phyloP scores from a whole-genome alignment of 2,797 vertebrate genomes.

The Hippoglossus hippoglossus region DNA sequence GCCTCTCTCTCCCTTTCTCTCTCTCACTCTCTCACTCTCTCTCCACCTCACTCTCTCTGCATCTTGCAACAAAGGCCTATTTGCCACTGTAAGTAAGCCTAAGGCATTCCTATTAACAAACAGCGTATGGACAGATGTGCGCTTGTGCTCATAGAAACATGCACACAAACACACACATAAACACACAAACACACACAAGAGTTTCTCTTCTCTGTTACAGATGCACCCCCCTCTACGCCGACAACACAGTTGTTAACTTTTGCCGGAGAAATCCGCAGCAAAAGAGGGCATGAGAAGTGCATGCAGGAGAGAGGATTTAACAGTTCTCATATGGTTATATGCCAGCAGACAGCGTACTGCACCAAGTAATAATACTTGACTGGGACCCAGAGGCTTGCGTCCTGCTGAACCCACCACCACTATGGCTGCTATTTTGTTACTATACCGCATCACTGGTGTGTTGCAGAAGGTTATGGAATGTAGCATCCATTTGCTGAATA shows the following conservation, averaged over 20 bases:
- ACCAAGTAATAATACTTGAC: constrained; percentile 72
- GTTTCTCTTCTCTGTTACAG: constrained; percentile 17
- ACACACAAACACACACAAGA: neutral
- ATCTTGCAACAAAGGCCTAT: constrained; percentile 51
- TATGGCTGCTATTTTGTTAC: constrained; percentile 43
- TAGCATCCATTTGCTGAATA: constrained; percentile 17
- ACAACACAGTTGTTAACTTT: constrained; percentile 45
- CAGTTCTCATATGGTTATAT: constrained; percentile 54
- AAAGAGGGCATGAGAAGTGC: constrained; percentile 33
- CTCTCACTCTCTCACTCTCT: constrained; percentile 6
- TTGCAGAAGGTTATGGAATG: constrained; percentile 27
- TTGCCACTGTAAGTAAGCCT: constrained; percentile 53
- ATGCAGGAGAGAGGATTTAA: constrained; percentile 39
- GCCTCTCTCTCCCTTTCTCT: constrained; percentile 32
- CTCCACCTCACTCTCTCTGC: constrained; percentile 2
- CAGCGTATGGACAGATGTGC: constrained; percentile 46
- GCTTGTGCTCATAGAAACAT: constrained; percentile 1
- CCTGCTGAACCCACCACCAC: constrained; percentile 37
- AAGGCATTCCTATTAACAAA: constrained; percentile 61
- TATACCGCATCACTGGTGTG: constrained; percentile 23
- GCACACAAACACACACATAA: neutral
- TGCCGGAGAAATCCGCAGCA: constrained; percentile 22
- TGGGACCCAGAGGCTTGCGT: constrained; percentile 60
- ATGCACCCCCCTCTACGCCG: constrained; percentile 13
- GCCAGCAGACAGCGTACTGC: constrained; percentile 47